A percentile compares a stretch with the other conserved stretches of the same genome.
Evolutionary conservation across 2,888 invertebrate species (phyloP).

Genomic region (Mesorhabditis belari): DNA sequence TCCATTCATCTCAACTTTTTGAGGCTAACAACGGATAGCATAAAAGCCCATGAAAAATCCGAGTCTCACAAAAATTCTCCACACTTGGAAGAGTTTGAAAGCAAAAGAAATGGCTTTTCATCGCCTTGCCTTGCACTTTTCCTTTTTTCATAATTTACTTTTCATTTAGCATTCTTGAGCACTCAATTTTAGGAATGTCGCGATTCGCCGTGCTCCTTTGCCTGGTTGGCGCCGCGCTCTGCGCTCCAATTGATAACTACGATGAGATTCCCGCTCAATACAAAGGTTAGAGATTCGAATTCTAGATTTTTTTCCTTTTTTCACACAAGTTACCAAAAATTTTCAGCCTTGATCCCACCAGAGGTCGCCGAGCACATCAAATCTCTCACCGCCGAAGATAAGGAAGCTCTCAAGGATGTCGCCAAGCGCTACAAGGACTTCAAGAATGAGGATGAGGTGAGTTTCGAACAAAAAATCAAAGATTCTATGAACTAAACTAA

Average conservation of each 20-base stretch:
- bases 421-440: constrained; percentile 1
- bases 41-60: too few relatives aligned
- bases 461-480: background rate
- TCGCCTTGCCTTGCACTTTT: too few relatives aligned
- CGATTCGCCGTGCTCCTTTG: background rate
- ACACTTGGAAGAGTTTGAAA: too few relatives aligned
- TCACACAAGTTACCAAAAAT: background rate
- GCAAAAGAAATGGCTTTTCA: too few relatives aligned
- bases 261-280: background rate
- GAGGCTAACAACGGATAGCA: too few relatives aligned
- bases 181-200: background rate
- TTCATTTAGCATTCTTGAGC: too few relatives aligned
- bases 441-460: constrained; percentile 4
- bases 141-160: too few relatives aligned
- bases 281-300: background rate
- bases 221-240: background rate
- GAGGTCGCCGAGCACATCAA: constrained; percentile 4
- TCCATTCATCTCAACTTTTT: too few relatives aligned
- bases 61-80: too few relatives aligned
- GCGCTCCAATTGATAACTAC: background rate
- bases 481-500: background rate
- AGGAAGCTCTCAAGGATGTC: constrained; percentile 6
- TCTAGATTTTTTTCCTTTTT: too few relatives aligned
- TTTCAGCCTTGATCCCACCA: constrained; percentile 6
- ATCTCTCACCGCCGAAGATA: constrained; percentile 4